Percentiles rank a stretch among this genome's conserved stretches.
Evolutionary conservation across 2,888 invertebrate species (phyloP).

Genomic region (Subacronicta megacephala): DNA sequence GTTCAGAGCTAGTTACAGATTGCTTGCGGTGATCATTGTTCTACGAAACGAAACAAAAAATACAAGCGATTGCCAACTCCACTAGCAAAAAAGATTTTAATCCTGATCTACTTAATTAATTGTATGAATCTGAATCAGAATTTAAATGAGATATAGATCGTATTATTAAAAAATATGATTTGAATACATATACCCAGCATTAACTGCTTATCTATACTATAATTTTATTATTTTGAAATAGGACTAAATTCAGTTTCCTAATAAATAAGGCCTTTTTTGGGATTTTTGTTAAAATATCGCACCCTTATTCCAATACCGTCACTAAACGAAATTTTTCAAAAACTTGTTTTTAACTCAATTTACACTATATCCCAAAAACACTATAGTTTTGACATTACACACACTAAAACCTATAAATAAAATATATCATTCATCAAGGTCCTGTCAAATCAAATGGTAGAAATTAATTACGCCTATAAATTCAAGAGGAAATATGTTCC

Average conservation of each 20-base stretch:
- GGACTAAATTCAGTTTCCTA: too few species aligned
- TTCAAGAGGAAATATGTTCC: constrained; percentile 44
- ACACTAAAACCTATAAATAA: too few species aligned
- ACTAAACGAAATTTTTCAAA: too few species aligned
- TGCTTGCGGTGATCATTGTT: constrained; percentile 61
- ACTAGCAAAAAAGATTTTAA: constrained; percentile 27
- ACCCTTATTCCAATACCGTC: too few species aligned
- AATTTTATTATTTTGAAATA: constrained; percentile 10
- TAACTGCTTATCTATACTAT: not conserved
- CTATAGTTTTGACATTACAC: too few species aligned
- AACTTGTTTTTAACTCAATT: too few species aligned
- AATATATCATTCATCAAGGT: constrained; percentile 24
- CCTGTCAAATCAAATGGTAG: constrained; percentile 26
- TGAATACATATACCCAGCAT: constrained; percentile 12
- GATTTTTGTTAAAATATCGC: too few species aligned
- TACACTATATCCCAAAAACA: too few species aligned
- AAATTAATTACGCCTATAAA: constrained; percentile 42
- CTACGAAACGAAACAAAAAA: constrained; percentile 53
- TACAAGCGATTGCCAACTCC: constrained; percentile 35
- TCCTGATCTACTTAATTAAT: constrained; percentile 37
- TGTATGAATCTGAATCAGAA: not conserved
- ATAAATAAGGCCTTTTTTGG: too few species aligned
- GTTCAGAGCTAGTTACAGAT: constrained; percentile 56
- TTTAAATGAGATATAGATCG: constrained; percentile 31
- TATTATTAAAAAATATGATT: constrained; percentile 45